phyloP scores from a whole-genome alignment of 2,113 vertebrate genomes.

The human region GRCh38 chr5:5925501-5926000 shows the following conservation, averaged over 20 bases:
- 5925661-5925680: not conserved
- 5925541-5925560: too few relatives aligned
- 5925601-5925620: not conserved
- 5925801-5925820: not conserved
- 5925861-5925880: too few relatives aligned
- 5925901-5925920: not conserved
- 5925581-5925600: not conserved
- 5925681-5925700: rapidly evolving
- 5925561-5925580: not conserved
- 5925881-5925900: rapidly evolving
- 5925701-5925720: too few relatives aligned
- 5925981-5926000: not conserved
- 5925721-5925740: not conserved
- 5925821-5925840: not conserved
- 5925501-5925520: rapidly evolving
- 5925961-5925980: not conserved
- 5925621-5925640: not conserved
- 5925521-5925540: not conserved
- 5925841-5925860: rapidly evolving
- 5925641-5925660: not conserved
- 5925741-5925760: not conserved
- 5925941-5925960: too few relatives aligned
- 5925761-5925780: too few relatives aligned
- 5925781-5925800: not conserved
- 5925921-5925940: not conserved